phyloP scores from a whole-genome alignment of 2,888 invertebrate genomes.

The Ctena decussata region DNA sequence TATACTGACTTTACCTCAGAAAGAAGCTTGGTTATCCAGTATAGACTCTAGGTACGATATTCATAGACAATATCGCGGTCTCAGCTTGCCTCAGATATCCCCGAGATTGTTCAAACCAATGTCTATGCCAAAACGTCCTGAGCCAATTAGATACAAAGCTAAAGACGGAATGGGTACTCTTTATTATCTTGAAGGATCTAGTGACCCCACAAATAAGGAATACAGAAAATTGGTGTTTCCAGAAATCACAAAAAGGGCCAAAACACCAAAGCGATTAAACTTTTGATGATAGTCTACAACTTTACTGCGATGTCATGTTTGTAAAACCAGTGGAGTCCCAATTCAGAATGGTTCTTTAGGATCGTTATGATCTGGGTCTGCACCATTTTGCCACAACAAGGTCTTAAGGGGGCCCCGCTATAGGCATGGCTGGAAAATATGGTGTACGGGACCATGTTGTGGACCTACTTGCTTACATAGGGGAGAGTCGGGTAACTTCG shows the following conservation, averaged over 20 bases:
- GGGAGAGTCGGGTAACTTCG: no score
- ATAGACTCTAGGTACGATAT: conserved; percentile 53
- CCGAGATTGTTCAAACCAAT: conserved; percentile 58
- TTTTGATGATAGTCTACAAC: no score
- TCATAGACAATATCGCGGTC: conserved; percentile 43
- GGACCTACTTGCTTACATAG: no score
- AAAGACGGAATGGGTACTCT: conserved; percentile 51
- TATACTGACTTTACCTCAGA: conserved; percentile 58
- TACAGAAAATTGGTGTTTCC: conserved; percentile 48
- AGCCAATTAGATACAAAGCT: conserved; percentile 35
- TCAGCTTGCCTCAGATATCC: conserved; percentile 62
- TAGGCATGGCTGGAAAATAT: no score
- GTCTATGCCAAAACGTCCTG: conserved; percentile 32
- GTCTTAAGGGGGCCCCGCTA: no score
- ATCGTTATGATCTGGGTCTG: no score
- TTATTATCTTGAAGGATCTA: conserved; percentile 52
- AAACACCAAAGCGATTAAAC: conserved; percentile 31
- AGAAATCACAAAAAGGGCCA: conserved; percentile 44
- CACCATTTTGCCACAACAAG: no score
- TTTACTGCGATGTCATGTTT: no score
- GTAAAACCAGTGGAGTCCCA: no score
- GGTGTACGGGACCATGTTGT: no score
- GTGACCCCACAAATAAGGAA: conserved; percentile 50
- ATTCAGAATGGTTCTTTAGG: no score
- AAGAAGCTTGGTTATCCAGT: conserved; percentile 63